Evolutionary conservation across 2,797 vertebrate genomes (phyloP).

Genomic region (Sorex maritimensis): DNA sequence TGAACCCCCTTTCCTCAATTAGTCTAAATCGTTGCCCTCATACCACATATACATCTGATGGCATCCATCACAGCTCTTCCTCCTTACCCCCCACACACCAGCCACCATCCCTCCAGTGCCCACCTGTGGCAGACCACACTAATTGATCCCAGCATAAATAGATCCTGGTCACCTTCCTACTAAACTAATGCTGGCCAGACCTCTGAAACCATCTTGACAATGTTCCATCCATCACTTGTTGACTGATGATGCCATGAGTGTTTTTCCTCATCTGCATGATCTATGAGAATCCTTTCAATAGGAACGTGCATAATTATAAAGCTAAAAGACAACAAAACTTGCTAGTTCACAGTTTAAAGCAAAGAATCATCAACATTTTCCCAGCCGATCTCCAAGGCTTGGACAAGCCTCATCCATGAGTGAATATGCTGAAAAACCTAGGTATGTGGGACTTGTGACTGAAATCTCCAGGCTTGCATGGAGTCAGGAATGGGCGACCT

Average conservation of each 20-base stretch:
- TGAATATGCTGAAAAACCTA: too few relatives aligned
- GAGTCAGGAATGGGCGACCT: too few relatives aligned
- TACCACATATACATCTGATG: background rate
- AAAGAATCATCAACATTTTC: too few relatives aligned
- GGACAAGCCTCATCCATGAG: too few relatives aligned
- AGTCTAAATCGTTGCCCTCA: background rate
- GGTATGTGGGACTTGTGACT: too few relatives aligned
- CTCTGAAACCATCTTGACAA: background rate
- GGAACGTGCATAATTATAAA: background rate
- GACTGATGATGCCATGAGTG: rapidly evolving
- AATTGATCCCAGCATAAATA: background rate
- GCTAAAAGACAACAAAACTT: background rate
- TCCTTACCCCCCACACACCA: too few relatives aligned
- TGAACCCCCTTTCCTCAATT: background rate
- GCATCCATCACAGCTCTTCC: background rate
- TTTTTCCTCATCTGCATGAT: background rate
- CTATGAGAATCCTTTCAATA: background rate
- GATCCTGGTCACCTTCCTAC: background rate
- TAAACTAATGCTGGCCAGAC: background rate
- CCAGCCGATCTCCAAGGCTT: too few relatives aligned
- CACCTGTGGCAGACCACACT: background rate
- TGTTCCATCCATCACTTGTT: background rate
- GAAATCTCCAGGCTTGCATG: too few relatives aligned
- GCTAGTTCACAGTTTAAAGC: background rate
- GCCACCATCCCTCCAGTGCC: too few relatives aligned